Conservation (phyloP, 1,140 invertebrate genomes). For the Mercenaria mercenaria region DNA sequence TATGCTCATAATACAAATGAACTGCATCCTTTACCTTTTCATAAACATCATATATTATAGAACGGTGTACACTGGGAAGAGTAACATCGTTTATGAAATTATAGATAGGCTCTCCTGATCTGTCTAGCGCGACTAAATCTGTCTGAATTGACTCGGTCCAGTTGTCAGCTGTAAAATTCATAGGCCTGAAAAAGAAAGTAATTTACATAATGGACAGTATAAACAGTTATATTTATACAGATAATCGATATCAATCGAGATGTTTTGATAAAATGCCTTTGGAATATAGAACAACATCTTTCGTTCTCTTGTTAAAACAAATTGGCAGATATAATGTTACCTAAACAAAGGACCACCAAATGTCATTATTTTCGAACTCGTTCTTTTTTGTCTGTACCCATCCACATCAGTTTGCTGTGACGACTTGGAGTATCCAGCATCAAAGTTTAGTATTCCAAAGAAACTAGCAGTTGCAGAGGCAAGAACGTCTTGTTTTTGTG, state of each 20-base stretch:
- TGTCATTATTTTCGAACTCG: conserved; percentile 61
- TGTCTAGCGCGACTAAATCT: conserved; percentile 77
- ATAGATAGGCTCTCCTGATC: conserved; percentile 77
- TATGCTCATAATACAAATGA: conserved; percentile 71
- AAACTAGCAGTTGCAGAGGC: conserved; percentile 62
- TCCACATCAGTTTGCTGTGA: neutral
- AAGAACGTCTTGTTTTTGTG: conserved; percentile 17
- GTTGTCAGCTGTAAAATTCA: conserved; percentile 70
- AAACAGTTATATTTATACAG: no score
- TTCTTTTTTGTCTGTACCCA: conserved; percentile 32
- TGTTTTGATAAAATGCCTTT: no score
- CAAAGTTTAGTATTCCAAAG: conserved; percentile 40
- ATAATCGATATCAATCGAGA: no score
- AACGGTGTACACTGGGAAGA: conserved; percentile 74
- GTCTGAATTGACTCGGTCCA: conserved; percentile 70
- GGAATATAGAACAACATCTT: no score
- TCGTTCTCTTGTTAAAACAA: neutral
- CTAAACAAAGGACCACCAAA: conserved; percentile 64
- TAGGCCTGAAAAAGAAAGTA: conserved; percentile 51
- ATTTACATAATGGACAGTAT: no score
- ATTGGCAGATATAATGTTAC: neutral
- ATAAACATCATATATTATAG: conserved; percentile 48
- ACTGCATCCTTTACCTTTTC: conserved; percentile 61
- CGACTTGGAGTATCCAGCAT: neutral
- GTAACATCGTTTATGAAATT: conserved; percentile 72